These are phyloP conservation scores for Homarus americanus DNA, from an alignment of 1,140 invertebrate genomes.

Conservation along the genomic window DNA sequence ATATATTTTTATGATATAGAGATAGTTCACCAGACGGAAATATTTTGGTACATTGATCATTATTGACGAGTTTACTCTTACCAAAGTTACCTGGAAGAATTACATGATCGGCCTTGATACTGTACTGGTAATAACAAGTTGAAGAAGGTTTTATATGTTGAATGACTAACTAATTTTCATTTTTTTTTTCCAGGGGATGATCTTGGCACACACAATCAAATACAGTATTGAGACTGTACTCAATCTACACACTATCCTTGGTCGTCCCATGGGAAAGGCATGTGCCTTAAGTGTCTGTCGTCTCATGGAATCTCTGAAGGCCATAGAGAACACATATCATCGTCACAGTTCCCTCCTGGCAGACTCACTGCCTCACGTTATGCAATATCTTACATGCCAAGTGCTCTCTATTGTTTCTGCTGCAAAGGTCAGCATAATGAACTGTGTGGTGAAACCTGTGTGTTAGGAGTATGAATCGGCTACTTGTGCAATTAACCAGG, in stretches of 20 bases:
- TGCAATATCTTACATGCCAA: conserved; percentile 62
- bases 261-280: conserved; percentile 88
- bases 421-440: conserved; percentile 30
- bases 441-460: no score
- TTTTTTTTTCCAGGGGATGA: conserved; percentile 41
- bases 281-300: conserved; percentile 87
- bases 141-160: no score
- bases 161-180: neutral
- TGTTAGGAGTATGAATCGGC: no score
- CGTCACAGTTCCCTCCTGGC: conserved; percentile 51
- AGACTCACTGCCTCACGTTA: conserved; percentile 52
- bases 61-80: no score
- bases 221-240: conserved; percentile 80
- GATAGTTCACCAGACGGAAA: no score
- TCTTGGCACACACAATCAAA: conserved; percentile 56
- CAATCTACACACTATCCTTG: conserved; percentile 88
- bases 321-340: conserved; percentile 75
- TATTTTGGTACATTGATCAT: no score
- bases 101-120: no score
- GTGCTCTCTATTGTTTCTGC: conserved; percentile 45
- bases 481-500: no score
- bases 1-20: no score
- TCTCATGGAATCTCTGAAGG: conserved; percentile 90
- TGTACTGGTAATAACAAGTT: no score
- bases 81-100: no score